These are phyloP conservation scores for Proisotoma minuta DNA, from an alignment of 2,888 invertebrate species.

Conservation along the genomic window DNA sequence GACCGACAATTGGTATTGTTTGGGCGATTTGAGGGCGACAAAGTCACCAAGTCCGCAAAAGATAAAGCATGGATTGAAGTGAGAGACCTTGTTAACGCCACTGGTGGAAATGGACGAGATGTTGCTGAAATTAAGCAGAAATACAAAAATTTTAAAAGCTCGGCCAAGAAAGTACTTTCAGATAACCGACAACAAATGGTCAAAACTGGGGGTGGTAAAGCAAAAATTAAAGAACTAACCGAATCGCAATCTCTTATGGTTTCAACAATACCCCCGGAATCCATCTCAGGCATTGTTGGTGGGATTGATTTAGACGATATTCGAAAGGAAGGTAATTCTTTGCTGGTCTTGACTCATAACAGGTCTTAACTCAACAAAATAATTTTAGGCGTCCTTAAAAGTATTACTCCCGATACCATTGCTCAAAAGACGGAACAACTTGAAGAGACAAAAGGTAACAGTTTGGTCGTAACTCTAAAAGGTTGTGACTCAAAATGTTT, in stretches of 20 bases:
- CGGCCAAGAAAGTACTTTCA: not conserved
- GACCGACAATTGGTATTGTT: not conserved
- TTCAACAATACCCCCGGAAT: not conserved
- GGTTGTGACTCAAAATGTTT: no score
- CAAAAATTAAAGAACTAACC: not conserved
- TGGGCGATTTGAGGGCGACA: not conserved
- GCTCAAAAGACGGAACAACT: no score
- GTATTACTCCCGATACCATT: no score
- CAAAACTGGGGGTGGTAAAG: constrained; percentile 24
- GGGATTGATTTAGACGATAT: constrained; percentile 18
- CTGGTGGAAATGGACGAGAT: constrained; percentile 8
- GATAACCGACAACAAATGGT: not conserved
- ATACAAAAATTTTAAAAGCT: constrained; percentile 8
- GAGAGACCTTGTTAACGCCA: not conserved
- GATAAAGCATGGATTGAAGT: constrained; percentile 15
- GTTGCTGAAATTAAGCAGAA: constrained; percentile 15
- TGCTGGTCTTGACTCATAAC: constrained; percentile 17
- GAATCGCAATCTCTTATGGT: not conserved
- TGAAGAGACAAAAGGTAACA: no score
- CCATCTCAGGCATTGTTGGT: constrained; percentile 16
- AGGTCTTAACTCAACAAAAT: no score
- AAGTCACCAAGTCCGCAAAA: not conserved
- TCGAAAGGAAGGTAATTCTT: not conserved
- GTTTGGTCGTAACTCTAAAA: no score
- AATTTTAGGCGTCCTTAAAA: no score